Evolutionary conservation across 1,140 invertebrate genomes (phyloP).

Genomic region (Drosophila eugracilis): DNA sequence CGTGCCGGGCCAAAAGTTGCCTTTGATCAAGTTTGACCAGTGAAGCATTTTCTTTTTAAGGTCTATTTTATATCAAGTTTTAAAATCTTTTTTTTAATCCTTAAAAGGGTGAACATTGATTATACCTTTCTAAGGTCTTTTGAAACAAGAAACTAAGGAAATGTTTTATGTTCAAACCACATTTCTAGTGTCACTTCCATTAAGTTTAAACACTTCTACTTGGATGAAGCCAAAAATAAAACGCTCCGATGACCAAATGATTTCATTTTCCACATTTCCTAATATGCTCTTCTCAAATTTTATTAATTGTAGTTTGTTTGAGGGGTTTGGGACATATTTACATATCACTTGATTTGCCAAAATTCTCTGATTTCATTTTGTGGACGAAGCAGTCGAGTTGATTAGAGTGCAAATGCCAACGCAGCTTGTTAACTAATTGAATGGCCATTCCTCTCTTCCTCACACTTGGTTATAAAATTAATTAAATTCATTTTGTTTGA

Average conservation of each 20-base stretch:
- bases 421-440: slow-evolving; percentile 77
- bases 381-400: slow-evolving; percentile 36
- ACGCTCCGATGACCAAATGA: slow-evolving; percentile 5
- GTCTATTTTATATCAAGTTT: slow-evolving; percentile 19
- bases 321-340: slow-evolving; percentile 41
- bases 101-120: too few relatives aligned
- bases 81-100: neutral
- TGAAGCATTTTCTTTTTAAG: slow-evolving; percentile 19
- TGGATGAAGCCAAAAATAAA: slow-evolving; percentile 53
- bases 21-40: slow-evolving; percentile 60
- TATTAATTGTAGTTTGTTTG: slow-evolving; percentile 48
- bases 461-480: slow-evolving; percentile 61
- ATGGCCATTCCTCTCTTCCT: slow-evolving; percentile 16
- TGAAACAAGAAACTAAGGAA: too few relatives aligned
- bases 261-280: slow-evolving; percentile 9
- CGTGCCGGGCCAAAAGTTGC: slow-evolving; percentile 56
- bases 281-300: slow-evolving; percentile 9
- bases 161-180: neutral
- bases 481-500: slow-evolving; percentile 71
- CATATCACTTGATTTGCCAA: slow-evolving; percentile 64
- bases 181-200: too few relatives aligned
- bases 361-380: slow-evolving; percentile 37
- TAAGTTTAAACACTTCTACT: slow-evolving; percentile 27
- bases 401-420: slow-evolving; percentile 54
- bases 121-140: too few relatives aligned